Evolutionary conservation across 2,888 invertebrate genomes (phyloP), one percentile per base, ranked within the genome.

Genomic region (Alentia gelatinosa): DNA sequence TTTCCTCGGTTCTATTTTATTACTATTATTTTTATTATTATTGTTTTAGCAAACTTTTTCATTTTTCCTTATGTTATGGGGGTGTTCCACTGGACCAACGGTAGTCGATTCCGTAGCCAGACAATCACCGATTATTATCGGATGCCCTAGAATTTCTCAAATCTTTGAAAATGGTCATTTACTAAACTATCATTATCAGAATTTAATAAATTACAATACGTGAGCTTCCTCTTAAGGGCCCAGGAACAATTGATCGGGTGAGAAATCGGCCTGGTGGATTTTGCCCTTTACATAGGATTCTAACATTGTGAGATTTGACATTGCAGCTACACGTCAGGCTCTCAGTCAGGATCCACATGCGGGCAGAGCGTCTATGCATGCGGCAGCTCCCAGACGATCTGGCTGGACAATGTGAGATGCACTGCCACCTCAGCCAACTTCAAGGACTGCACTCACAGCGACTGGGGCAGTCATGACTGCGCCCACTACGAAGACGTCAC

Each of bases 401-500:
- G 93, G 92, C 91, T 95, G 91, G 95, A 95, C 91, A 93, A 95
- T 88, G 90, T 95, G 0, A 83, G 96, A 90, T 98, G 98, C 94
- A 94, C 95, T 15, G 98, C 98, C 19, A 97, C 97, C 15, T 95
- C 95, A 90, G 37, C n/a, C 0, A 88, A 96, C 74, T 93, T 98
- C 23, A 96, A 97, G 86, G 96, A 97, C 33, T 98, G 98, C 94
- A 89, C 30, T n/a, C 97, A 97, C 94, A 97, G 97, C 95, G 96
- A 97, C 5, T 98, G 97, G 97, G 97, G 97, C 0, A 97, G 97
- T 92, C 97, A 97, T 94, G 97, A 98, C 94, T 98, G 98, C 91
- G 92, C 15, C 89, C 98, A 98, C 95, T 96, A 96, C 15, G 98
- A 98, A 95, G 98, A 98, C 94, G 97, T 97, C 0, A 97, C 97